Evolutionary conservation across 2,113 vertebrate species (phyloP).

Genomic region (Sapayoa aenigma): DNA sequence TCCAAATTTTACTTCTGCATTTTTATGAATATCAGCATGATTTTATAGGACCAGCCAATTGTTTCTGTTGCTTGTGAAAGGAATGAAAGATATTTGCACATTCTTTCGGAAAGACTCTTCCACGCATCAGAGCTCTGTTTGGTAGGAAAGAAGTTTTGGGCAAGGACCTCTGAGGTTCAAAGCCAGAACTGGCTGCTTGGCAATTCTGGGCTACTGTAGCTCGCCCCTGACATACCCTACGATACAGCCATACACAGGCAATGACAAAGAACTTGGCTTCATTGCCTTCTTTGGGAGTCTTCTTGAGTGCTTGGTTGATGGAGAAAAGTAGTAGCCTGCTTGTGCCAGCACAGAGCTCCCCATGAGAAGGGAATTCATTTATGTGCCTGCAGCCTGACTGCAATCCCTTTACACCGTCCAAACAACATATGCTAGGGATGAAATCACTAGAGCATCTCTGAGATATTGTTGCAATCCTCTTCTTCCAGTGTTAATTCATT

Average conservation of each 20-base stretch:
- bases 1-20: neutral
- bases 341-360: neutral
- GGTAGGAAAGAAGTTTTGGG: neutral
- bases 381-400: neutral
- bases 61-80: neutral
- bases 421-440: neutral
- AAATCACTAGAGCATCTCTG: neutral
- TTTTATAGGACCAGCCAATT: neutral
- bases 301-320: neutral
- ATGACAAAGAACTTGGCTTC: neutral
- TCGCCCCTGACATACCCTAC: neutral
- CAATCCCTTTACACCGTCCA: neutral
- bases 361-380: neutral
- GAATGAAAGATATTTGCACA: neutral
- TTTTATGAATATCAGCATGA: neutral
- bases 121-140: neutral
- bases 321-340: neutral
- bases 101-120: neutral
- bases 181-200: neutral
- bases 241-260: neutral
- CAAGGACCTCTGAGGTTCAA: neutral
- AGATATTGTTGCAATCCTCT: neutral
- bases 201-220: neutral
- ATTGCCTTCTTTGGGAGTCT: neutral
- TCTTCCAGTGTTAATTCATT: neutral